phyloP scores from a whole-genome alignment of 2,888 invertebrate species.

The Pyrochroa serraticornis region DNA sequence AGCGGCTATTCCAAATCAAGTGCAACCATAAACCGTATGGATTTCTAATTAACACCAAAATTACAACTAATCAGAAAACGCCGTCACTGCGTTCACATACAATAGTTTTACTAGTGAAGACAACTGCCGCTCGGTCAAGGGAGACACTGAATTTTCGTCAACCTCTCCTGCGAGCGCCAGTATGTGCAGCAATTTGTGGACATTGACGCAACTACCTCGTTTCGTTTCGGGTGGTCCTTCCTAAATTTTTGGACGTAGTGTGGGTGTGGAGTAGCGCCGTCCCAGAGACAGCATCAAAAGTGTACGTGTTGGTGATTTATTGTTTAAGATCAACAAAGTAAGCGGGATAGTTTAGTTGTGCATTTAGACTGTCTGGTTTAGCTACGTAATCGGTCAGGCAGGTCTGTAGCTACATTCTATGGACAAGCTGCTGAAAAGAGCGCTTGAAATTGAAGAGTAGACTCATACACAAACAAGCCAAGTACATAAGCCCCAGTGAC shows the following conservation, averaged over 20 bases:
- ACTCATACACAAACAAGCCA: slow-evolving; percentile 50
- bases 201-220: neutral
- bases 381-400: slow-evolving; percentile 52
- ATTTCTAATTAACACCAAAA: neutral
- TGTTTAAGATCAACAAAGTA: slow-evolving; percentile 53
- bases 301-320: slow-evolving; percentile 41
- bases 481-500: slow-evolving; percentile 48
- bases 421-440: slow-evolving; percentile 50
- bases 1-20: neutral
- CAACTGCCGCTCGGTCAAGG: no score
- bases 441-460: slow-evolving; percentile 33
- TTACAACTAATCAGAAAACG: neutral
- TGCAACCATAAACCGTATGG: no score
- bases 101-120: no score
- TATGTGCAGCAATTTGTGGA: no score
- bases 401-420: slow-evolving; percentile 60
- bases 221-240: slow-evolving; percentile 6
- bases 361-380: slow-evolving; percentile 38
- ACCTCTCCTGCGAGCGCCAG: no score
- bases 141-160: no score
- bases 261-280: slow-evolving; percentile 7
- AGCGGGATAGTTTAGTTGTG: slow-evolving; percentile 47
- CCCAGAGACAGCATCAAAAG: slow-evolving; percentile 17
- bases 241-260: slow-evolving; percentile 4
- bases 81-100: no score